phyloP scores from a whole-genome alignment of 2,797 vertebrate genomes.

The Argya squamiceps region DNA sequence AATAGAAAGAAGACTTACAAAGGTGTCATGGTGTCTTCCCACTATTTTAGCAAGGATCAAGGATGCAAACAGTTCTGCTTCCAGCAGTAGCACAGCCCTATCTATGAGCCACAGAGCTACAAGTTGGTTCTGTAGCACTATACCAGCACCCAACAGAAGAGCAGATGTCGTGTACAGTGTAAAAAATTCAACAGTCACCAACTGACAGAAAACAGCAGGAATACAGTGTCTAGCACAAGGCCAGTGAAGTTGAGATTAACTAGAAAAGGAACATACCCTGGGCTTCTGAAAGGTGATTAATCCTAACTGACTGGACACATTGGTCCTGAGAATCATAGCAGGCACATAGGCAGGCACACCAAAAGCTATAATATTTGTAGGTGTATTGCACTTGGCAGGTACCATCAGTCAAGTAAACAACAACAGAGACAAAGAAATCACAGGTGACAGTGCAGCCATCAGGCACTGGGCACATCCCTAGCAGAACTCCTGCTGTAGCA shows the following conservation, averaged over 20 bases:
- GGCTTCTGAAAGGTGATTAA: background rate
- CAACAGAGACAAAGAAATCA: background rate
- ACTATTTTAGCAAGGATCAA: background rate
- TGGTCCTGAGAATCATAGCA: background rate
- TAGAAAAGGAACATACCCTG: background rate
- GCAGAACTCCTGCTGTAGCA: background rate
- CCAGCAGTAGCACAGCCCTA: background rate
- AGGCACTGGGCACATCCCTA: background rate
- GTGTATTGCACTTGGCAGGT: background rate
- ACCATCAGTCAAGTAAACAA: background rate
- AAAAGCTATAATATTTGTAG: background rate
- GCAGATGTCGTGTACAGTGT: background rate
- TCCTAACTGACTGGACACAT: background rate
- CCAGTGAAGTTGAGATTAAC: background rate
- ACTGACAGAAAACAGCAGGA: background rate
- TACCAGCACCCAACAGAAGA: background rate
- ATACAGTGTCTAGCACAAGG: background rate
- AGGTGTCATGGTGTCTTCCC: background rate
- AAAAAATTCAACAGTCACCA: background rate
- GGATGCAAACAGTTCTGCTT: background rate
- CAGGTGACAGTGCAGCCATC: background rate
- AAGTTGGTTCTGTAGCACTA: background rate
- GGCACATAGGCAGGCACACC: background rate
- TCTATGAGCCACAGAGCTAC: background rate
- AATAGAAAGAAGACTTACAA: background rate